Evolutionary conservation across 2,797 vertebrate genomes (phyloP), one percentile per base, ranked within the genome.

Genomic region (Sebastes vulpes): DNA sequence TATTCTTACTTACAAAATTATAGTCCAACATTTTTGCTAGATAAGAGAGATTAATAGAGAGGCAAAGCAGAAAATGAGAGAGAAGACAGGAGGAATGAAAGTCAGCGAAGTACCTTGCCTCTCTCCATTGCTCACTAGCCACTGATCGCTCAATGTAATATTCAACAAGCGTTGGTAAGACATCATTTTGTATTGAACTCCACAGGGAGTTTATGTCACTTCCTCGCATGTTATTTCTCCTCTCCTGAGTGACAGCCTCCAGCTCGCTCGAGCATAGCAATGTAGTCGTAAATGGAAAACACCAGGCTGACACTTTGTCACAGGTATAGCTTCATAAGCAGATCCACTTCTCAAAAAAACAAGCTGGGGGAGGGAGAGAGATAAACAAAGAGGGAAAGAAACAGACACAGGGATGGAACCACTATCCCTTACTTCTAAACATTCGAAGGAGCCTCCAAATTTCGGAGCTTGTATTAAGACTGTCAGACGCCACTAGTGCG

Each of bases 131-230:
- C 81, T 83, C 82, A 65, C 79, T 81, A 80, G 82, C 85, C 87
- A 77, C 74, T 81, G 77, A 87, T 86, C 70, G 38, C 81, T 90
- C 72, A 68, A 83, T 88, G 64, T 85, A 86, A 92, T 88, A 90
- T 91, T 88, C 84, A 90, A 72, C 86, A 76, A 72, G 79, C 72
- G 79, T 79, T 86, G 86, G 82, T 75, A 75, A 84, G 87, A 89
- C 81, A 86, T 89, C 32, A 87, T 89, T 90, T 88, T 89, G 76
- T 83, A 79, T 93, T 92, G 86, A 89, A 91, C 70, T 94, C 94
- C 87, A 66, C 74, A 9, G 89, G 88, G 90, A 90, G 72, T 79
- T 85, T 77, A 83, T 91, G 88, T 89, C 92, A 87, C 81, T 78
- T 88, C 56, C 78, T 69, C 26, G 64, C 66, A 77, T 91, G 89